Conservation (phyloP, 2,797 vertebrate genomes). For the Syncerus caffer region DNA sequence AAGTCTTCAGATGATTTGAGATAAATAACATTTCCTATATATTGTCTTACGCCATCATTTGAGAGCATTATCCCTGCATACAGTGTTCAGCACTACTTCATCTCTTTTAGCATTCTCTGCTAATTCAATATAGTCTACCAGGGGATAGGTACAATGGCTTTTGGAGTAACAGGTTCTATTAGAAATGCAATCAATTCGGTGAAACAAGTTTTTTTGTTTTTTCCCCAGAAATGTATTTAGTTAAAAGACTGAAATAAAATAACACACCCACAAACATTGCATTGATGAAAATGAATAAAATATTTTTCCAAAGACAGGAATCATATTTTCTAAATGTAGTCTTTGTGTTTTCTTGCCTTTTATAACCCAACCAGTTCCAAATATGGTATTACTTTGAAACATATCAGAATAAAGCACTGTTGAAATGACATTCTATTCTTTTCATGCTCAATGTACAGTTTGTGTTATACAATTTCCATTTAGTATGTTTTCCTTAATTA, state of each 20-base stretch:
- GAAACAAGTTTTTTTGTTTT: not conserved
- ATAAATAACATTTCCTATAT: slow-evolving; percentile 1
- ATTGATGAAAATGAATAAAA: slow-evolving; percentile 49
- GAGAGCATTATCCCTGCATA: not conserved
- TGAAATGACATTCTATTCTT: slow-evolving; percentile 53
- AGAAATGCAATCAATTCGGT: not conserved
- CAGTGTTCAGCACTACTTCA: not conserved
- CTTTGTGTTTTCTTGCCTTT: slow-evolving; percentile 71
- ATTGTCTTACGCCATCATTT: not conserved
- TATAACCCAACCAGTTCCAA: slow-evolving; percentile 66
- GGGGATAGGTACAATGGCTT: not conserved
- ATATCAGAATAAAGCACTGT: slow-evolving; percentile 67
- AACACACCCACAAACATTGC: slow-evolving; percentile 23
- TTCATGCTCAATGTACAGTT: slow-evolving; percentile 57
- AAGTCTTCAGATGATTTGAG: not conserved
- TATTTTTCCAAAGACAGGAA: slow-evolving; percentile 42
- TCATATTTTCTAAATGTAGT: slow-evolving; percentile 53
- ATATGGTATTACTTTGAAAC: slow-evolving; percentile 73
- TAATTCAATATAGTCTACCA: not conserved
- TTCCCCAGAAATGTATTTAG: not conserved
- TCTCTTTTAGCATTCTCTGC: not conserved
- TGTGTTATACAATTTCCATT: slow-evolving; percentile 72
- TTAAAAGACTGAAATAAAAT: slow-evolving; percentile 29
- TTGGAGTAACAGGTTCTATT: not conserved
- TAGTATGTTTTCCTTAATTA: slow-evolving; percentile 66